Evolutionary conservation across 2,797 vertebrate species (phyloP).

Genomic region (Huso huso): DNA sequence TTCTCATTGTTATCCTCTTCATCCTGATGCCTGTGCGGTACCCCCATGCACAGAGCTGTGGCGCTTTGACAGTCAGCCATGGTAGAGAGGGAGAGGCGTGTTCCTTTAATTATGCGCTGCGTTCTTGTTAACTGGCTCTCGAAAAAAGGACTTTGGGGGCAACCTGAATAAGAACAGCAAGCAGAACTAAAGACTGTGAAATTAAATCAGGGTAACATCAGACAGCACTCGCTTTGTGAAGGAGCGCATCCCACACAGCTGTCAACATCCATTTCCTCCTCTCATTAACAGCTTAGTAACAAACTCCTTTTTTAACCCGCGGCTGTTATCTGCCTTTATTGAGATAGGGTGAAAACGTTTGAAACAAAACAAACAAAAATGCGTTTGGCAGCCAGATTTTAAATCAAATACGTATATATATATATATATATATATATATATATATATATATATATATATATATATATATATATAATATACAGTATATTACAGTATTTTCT

Average conservation of each 20-base stretch:
- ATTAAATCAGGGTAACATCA: constrained; percentile 43
- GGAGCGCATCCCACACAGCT: constrained; percentile 39
- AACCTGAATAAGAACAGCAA: constrained; percentile 42
- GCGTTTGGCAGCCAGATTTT: not conserved
- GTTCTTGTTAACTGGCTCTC: constrained; percentile 41
- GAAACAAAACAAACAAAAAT: not conserved
- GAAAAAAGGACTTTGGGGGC: constrained; percentile 33
- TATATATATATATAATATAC: not conserved
- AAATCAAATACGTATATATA: not conserved
- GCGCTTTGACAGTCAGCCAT: constrained; percentile 15
- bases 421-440: too few relatives aligned
- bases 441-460: too few relatives aligned
- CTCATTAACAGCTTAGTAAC: constrained; percentile 32
- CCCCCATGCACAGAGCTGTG: constrained; percentile 23
- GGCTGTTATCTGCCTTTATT: constrained; percentile 25
- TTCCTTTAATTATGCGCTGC: constrained; percentile 44
- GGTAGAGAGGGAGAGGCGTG: constrained; percentile 21
- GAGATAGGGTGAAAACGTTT: constrained; percentile 13
- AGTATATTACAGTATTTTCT: constrained; percentile 13
- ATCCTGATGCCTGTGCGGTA: constrained; percentile 23
- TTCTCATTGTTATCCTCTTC: constrained; percentile 12
- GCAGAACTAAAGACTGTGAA: constrained; percentile 48
- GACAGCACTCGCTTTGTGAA: constrained; percentile 39
- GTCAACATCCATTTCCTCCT: constrained; percentile 42
- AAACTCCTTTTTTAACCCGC: constrained; percentile 8